Evolutionary conservation across 2,797 vertebrate genomes (phyloP).

Genomic region (Diplodus sargus): DNA sequence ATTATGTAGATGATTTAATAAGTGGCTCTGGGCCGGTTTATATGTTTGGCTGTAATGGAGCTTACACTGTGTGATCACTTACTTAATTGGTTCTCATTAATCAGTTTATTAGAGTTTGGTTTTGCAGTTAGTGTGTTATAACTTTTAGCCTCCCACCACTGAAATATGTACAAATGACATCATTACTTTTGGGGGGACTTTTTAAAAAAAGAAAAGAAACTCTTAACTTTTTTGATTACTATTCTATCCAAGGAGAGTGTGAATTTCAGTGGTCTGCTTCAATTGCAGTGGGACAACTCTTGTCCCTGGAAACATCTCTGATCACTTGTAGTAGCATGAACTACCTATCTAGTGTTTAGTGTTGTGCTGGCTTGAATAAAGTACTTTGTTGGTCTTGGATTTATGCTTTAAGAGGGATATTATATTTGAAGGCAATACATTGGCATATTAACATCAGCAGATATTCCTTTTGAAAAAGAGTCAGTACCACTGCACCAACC

Average conservation of each 20-base stretch:
- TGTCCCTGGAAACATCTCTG: neutral
- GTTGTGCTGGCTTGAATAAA: neutral
- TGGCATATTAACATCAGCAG: neutral
- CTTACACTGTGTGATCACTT: neutral
- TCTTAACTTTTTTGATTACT: neutral
- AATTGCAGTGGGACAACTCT: neutral
- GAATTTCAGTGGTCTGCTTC: neutral
- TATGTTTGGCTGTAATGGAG: conserved; percentile 4
- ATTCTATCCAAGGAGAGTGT: neutral
- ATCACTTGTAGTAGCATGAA: neutral
- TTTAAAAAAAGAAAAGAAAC: no score
- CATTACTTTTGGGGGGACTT: neutral
- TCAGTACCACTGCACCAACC: neutral
- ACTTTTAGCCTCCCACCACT: neutral
- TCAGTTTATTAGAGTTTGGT: conserved; percentile 20
- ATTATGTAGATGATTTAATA: conserved; percentile 5
- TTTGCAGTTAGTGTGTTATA: neutral
- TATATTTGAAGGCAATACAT: neutral
- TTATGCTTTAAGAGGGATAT: neutral
- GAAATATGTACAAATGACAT: neutral
- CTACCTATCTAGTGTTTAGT: neutral
- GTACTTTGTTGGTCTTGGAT: neutral
- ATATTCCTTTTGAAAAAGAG: neutral
- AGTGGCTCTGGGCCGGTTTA: neutral
- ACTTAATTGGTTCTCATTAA: conserved; percentile 16